Conservation (phyloP, 2,113 vertebrate genomes). For the Leucoraja erinaceus region DNA sequence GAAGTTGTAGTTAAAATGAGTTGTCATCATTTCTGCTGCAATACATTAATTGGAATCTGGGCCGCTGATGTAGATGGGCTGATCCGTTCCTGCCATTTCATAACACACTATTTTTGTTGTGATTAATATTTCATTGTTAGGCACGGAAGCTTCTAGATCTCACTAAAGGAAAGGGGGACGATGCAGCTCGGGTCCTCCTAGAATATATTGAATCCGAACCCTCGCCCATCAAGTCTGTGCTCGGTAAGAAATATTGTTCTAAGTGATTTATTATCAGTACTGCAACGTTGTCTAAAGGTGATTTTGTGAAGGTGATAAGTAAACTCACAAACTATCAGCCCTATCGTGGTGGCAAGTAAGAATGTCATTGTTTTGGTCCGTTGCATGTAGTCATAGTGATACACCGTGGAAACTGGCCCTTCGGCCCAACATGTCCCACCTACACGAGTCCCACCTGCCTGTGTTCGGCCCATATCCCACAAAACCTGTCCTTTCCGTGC, state of each 20-base stretch:
- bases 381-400: too few species aligned
- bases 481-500: too few species aligned
- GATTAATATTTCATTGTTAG: slow-evolving; percentile 44
- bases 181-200: slow-evolving; percentile 55
- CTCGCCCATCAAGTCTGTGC: background rate
- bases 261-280: background rate
- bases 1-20: background rate
- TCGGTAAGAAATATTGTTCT: background rate
- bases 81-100: background rate
- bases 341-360: too few species aligned
- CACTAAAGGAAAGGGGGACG: slow-evolving; percentile 57
- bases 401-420: too few species aligned
- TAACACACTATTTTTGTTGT: background rate
- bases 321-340: too few species aligned
- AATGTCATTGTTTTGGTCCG: too few species aligned
- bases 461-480: too few species aligned
- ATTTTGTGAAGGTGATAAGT: too few species aligned
- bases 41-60: background rate
- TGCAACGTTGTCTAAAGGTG: background rate
- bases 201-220: slow-evolving; percentile 44
- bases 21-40: background rate
- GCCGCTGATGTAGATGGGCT: background rate
- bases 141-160: slow-evolving; percentile 65
- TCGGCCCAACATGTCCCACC: too few species aligned
- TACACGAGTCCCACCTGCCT: too few species aligned